These are phyloP conservation scores for Willisornis vidua DNA, from an alignment of 2,113 vertebrate species.

Conservation along the genomic window DNA sequence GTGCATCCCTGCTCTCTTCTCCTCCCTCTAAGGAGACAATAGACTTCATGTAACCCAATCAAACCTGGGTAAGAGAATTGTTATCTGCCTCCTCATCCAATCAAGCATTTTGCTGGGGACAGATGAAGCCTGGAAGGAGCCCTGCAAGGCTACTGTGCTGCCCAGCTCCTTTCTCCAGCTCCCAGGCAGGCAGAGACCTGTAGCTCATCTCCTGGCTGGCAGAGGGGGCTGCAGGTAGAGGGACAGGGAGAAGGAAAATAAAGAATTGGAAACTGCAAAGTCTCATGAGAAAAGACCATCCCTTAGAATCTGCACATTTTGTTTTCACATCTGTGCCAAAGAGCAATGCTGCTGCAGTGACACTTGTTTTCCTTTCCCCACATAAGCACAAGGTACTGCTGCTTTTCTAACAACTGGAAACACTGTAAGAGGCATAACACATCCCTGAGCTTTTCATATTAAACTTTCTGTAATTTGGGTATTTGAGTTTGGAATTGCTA, in stretches of 20 bases:
- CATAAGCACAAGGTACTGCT: accelerated
- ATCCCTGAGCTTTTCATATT: not conserved
- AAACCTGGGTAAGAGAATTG: not conserved
- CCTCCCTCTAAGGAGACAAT: not conserved
- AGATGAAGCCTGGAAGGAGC: not conserved
- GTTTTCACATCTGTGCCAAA: not conserved
- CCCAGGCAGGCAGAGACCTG: not conserved
- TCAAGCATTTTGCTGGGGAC: not conserved
- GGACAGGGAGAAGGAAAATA: not conserved
- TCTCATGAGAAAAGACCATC: not conserved
- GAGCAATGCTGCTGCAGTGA: not conserved
- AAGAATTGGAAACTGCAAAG: not conserved
- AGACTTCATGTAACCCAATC: not conserved
- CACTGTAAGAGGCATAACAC: not conserved
- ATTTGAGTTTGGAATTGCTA: not conserved
- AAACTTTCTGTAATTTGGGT: not conserved
- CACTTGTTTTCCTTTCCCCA: not conserved
- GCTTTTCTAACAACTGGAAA: not conserved
- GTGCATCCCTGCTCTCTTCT: not conserved
- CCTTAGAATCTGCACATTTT: not conserved
- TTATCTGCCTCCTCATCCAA: not conserved
- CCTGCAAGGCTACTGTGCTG: not conserved
- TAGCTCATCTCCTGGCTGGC: not conserved
- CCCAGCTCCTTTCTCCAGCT: not conserved
- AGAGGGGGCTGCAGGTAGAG: not conserved